Base-by-base conservation (phyloP, 64 coral and sea anemone genomes). In the Stichodactyla helianthus region DNA sequence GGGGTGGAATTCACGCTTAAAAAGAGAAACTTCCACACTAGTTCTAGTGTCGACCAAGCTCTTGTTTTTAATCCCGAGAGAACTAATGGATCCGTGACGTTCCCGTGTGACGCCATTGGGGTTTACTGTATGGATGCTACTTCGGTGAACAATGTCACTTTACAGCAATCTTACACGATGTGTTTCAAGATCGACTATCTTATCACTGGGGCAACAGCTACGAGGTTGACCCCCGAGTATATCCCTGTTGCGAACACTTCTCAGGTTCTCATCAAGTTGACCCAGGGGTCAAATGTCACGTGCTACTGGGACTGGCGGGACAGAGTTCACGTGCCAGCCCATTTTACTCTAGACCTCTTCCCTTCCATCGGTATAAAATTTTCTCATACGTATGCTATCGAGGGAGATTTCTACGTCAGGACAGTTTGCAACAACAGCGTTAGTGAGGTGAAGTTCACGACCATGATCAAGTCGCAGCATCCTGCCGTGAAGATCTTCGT, bases 121-220 rank as follows among this genome's bases (percentile, higher is more conserved):
- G 59, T 82, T 20, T 98, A 98, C 52, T 79, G 87, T 12, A 86
- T 98, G 1, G 82, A 62, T 7, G 84, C 91, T 19, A 98, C 95
- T 77, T 93, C 92, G 52, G 74, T 88, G 26, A 98, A 98, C 79
- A 84, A 86, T 79, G 95, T 98, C 9, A 98, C 95, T 16, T 31
- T 70, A 8, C 54, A 74, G 62, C 95, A 98, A 83, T 50, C 10
- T 25, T 63, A 26, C 15, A 84, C 27, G 4, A 63, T 59, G 12
- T 83, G 67, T 5, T 87, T 98, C 22, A 68, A 78, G 19, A 61
- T 98, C 17, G 95, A 98, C 85, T 59, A 89, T 23, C 53, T 79
- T 19, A 98, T 98, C 10, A 13, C 12, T 0, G 85, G 50, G 10
- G 59, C 93, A 19, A 9, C 58, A 5, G 19, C 94, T 7, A 82